Percentiles rank a stretch among this genome's conserved stretches.
Evolutionary conservation across 2,797 vertebrate species (phyloP).

Genomic region (Anguilla anguilla): DNA sequence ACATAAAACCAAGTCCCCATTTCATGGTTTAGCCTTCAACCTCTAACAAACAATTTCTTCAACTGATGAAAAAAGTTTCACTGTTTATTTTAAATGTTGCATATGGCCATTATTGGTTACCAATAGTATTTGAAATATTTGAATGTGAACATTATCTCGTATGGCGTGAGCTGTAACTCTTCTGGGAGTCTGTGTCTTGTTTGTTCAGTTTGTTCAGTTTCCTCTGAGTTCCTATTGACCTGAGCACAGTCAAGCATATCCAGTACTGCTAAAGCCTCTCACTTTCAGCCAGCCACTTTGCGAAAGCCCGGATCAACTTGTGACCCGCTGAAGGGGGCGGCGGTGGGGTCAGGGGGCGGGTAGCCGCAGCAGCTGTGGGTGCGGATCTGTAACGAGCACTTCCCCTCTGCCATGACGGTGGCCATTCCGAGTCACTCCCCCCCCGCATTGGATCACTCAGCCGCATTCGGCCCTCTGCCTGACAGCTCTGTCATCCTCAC

Average conservation of each 20-base stretch:
- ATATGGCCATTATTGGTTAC: too few relatives aligned
- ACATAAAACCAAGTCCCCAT: too few relatives aligned
- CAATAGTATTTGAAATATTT: too few relatives aligned
- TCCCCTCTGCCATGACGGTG: not conserved
- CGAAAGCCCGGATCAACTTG: not conserved
- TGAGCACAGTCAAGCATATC: not conserved
- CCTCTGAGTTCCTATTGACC: not conserved
- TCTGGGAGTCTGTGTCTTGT: not conserved
- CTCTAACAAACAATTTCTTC: too few relatives aligned
- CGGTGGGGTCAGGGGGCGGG: not conserved
- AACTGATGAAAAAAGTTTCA: too few relatives aligned
- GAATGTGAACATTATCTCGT: not conserved
- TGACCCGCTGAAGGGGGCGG: not conserved
- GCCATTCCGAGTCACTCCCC: not conserved
- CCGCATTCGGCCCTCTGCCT: not conserved
- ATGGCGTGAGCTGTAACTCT: not conserved
- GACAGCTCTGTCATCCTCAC: not conserved
- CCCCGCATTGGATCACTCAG: not conserved
- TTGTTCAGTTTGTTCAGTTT: not conserved
- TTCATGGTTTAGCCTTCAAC: too few relatives aligned
- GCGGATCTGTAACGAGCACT: not conserved
- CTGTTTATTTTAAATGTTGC: too few relatives aligned
- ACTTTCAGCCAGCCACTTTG: not conserved
- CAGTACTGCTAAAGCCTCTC: not conserved
- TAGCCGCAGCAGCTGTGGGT: not conserved